Evolutionary conservation across 2,113 vertebrate species (phyloP).

Genomic region (Nothobranchius furzeri): DNA sequence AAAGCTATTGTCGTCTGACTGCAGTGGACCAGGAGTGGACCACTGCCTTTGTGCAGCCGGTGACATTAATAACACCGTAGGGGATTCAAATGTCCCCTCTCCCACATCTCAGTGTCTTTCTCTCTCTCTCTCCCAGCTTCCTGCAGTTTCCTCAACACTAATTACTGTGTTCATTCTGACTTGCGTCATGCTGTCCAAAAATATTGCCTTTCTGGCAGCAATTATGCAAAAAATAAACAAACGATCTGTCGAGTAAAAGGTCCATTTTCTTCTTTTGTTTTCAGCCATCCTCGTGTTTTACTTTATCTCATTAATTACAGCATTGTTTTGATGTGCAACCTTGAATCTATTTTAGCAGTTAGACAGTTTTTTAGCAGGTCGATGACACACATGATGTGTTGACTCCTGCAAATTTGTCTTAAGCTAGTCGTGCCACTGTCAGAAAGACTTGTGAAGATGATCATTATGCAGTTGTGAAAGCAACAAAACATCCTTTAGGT

Average conservation of each 20-base stretch:
- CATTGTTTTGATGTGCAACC: background rate
- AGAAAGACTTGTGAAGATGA: no score
- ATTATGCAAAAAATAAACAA: conserved; percentile 65
- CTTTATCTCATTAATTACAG: conserved; percentile 1
- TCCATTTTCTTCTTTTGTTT: conserved; percentile 11
- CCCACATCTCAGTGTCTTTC: conserved; percentile 39
- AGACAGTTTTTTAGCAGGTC: conserved; percentile 10
- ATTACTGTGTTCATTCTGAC: conserved; percentile 76
- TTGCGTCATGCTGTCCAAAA: conserved; percentile 74
- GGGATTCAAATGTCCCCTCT: conserved; percentile 55
- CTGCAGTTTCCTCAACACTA: conserved; percentile 64
- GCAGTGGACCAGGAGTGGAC: conserved; percentile 44
- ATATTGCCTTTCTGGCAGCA: conserved; percentile 66
- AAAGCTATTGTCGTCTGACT: conserved; percentile 21
- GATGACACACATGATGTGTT: background rate
- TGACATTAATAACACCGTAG: conserved; percentile 72
- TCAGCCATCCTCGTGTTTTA: background rate
- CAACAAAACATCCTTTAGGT: no score
- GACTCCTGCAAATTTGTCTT: background rate
- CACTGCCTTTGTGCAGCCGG: conserved; percentile 44
- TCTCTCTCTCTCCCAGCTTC: conserved; percentile 24
- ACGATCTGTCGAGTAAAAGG: conserved; percentile 44
- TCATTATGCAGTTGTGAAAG: no score
- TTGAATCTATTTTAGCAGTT: background rate
- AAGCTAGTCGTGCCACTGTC: background rate